A percentile compares a stretch with the other conserved stretches of the same genome.
Conservation (phyloP, 1,140 invertebrate genomes). For the Drosophila yakuba region DNA sequence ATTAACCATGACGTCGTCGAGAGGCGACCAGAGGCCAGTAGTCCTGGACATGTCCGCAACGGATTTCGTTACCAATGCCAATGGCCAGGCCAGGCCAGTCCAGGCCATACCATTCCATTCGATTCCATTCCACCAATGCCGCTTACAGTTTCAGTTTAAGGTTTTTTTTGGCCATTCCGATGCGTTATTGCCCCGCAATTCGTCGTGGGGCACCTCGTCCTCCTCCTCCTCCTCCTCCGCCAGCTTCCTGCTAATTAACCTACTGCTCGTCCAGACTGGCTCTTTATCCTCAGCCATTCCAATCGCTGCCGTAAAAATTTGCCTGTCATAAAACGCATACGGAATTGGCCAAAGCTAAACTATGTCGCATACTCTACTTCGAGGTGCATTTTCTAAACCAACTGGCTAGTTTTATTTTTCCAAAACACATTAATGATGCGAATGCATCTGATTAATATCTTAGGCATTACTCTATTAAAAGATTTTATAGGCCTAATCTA, state of each 20-base stretch:
- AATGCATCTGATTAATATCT: too few relatives aligned
- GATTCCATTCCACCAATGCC: not conserved
- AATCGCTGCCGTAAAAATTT: slow-evolving; percentile 59
- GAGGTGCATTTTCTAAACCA: not conserved
- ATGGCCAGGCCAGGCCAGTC: not conserved
- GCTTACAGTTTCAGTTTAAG: slow-evolving; percentile 60
- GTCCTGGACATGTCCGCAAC: slow-evolving; percentile 39
- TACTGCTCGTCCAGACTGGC: slow-evolving; percentile 25
- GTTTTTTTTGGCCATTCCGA: slow-evolving; percentile 51
- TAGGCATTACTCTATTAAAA: too few relatives aligned
- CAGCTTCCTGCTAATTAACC: slow-evolving; percentile 67
- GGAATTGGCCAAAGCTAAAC: slow-evolving; percentile 34
- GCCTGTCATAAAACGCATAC: slow-evolving; percentile 55
- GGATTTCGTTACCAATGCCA: slow-evolving; percentile 9
- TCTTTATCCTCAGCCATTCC: slow-evolving; percentile 51
- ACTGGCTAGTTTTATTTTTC: not conserved
- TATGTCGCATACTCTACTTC: not conserved
- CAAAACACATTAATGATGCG: not conserved
- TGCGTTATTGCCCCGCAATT: slow-evolving; percentile 68
- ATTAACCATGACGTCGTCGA: slow-evolving; percentile 78
- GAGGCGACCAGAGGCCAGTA: not conserved
- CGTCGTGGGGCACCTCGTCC: slow-evolving; percentile 14
- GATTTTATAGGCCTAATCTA: too few relatives aligned
- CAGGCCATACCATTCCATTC: not conserved
- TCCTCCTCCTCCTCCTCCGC: not conserved